Conservation (phyloP, 2,797 vertebrate genomes). For the Acridotheres tristis region DNA sequence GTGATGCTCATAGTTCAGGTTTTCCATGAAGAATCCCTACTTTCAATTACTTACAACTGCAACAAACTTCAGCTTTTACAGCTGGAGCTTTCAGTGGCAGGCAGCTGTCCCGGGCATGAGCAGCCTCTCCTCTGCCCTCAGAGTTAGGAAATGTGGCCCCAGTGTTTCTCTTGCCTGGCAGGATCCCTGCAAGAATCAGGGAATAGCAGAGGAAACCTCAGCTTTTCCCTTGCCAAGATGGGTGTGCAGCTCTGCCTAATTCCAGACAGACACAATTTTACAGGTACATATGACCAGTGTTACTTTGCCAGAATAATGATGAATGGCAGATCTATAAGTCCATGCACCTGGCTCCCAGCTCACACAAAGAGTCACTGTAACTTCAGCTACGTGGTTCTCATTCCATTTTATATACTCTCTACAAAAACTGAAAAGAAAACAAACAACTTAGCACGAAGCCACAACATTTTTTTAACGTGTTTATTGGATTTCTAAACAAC, state of each 20-base stretch:
- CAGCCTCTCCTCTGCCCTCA: not conserved
- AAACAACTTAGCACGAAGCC: not conserved
- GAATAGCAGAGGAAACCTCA: not conserved
- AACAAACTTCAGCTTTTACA: not conserved
- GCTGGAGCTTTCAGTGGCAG: not conserved
- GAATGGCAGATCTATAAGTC: not conserved
- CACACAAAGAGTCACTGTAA: not conserved
- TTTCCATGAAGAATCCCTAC: conserved; percentile 24
- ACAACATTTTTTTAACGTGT: not conserved
- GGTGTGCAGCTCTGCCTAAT: not conserved
- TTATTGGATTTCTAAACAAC: not conserved
- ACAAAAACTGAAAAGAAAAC: not conserved
- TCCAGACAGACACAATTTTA: not conserved
- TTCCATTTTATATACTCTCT: not conserved
- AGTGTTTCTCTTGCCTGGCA: not conserved
- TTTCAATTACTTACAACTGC: not conserved
- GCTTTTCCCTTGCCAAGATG: not conserved
- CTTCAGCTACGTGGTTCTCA: not conserved
- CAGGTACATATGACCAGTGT: not conserved
- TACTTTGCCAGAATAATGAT: not conserved
- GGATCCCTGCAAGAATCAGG: not conserved
- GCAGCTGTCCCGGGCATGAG: not conserved
- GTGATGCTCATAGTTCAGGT: not conserved
- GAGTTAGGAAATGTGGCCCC: not conserved
- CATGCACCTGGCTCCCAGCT: not conserved